These are phyloP conservation scores for Brachionichthys hirsutus DNA, from an alignment of 2,113 vertebrate species.

Conservation along the genomic window DNA sequence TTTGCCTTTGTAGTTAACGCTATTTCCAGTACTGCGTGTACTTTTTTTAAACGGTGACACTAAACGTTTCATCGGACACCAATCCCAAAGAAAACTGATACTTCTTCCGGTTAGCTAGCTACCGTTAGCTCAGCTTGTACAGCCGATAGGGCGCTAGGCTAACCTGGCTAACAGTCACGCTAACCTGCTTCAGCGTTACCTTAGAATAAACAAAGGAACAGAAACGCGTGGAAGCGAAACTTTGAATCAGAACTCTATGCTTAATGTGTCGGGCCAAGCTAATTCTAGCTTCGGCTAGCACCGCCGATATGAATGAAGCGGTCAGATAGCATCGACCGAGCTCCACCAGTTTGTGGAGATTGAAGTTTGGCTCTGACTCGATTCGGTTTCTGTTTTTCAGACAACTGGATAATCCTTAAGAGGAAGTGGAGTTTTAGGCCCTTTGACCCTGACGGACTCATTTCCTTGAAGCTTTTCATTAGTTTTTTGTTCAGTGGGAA, in stretches of 20 bases:
- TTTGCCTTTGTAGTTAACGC: neutral
- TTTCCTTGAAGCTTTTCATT: constrained; percentile 21
- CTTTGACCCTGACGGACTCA: constrained; percentile 39
- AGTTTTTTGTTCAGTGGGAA: constrained; percentile 6
- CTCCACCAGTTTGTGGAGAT: neutral
- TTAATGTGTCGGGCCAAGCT: no score
- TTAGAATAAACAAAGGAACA: no score
- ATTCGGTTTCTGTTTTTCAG: no score
- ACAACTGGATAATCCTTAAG: no score
- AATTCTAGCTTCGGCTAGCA: no score
- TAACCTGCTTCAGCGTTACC: neutral
- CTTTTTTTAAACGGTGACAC: no score
- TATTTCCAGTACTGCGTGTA: no score
- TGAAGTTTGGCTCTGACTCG: constrained; percentile 26
- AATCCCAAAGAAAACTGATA: neutral
- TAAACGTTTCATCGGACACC: no score
- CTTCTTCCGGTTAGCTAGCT: constrained; percentile 13
- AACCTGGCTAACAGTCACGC: neutral
- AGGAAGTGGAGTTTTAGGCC: constrained; percentile 32
- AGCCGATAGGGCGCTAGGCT: constrained; percentile 19
- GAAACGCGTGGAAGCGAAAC: no score
- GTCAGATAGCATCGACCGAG: constrained; percentile 1
- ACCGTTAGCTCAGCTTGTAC: constrained; percentile 34
- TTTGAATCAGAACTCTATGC: no score
- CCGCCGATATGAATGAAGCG: constrained; percentile 7